These are phyloP conservation scores for Shargacucullia verbasci DNA, from an alignment of 2,888 invertebrate genomes.

Conservation along the genomic window DNA sequence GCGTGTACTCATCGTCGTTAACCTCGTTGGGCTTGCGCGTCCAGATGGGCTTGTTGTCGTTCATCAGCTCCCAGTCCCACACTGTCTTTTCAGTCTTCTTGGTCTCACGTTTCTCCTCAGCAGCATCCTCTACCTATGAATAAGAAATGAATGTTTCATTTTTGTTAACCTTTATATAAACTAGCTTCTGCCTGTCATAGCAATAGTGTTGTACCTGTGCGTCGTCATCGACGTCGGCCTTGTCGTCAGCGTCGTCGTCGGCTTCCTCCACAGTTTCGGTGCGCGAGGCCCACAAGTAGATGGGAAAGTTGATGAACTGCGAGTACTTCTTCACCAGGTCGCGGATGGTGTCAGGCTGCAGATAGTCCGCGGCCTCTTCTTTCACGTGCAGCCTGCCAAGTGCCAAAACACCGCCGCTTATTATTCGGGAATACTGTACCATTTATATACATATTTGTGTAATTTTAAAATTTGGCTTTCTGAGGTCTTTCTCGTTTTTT, in stretches of 20 bases:
- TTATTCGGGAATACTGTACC: no score
- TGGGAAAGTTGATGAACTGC: slow-evolving; percentile 99
- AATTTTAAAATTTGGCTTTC: no score
- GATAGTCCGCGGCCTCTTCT: slow-evolving; percentile 98
- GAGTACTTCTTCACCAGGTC: slow-evolving; percentile 98
- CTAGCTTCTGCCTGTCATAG: background rate
- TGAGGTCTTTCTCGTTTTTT: no score
- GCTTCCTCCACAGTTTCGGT: slow-evolving; percentile 58
- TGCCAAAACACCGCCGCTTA: no score
- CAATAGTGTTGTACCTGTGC: slow-evolving; percentile 81
- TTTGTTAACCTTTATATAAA: no score
- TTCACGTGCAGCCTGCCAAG: slow-evolving; percentile 94
- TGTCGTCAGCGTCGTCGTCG: slow-evolving; percentile 45
- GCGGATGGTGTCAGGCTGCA: slow-evolving; percentile 97
- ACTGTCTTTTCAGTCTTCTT: slow-evolving; percentile 98
- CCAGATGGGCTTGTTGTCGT: slow-evolving; percentile 99
- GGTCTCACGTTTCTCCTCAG: slow-evolving; percentile 89
- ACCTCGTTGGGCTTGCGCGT: slow-evolving; percentile 96
- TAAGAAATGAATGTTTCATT: background rate
- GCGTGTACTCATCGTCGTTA: slow-evolving; percentile 95
- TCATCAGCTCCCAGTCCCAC: slow-evolving; percentile 99
- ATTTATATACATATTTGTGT: no score
- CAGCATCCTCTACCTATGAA: slow-evolving; percentile 91
- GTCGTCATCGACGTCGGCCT: slow-evolving; percentile 79
- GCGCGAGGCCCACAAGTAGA: slow-evolving; percentile 96